Conservation (phyloP, 2,797 vertebrate species). For the Trachurus trachurus region DNA sequence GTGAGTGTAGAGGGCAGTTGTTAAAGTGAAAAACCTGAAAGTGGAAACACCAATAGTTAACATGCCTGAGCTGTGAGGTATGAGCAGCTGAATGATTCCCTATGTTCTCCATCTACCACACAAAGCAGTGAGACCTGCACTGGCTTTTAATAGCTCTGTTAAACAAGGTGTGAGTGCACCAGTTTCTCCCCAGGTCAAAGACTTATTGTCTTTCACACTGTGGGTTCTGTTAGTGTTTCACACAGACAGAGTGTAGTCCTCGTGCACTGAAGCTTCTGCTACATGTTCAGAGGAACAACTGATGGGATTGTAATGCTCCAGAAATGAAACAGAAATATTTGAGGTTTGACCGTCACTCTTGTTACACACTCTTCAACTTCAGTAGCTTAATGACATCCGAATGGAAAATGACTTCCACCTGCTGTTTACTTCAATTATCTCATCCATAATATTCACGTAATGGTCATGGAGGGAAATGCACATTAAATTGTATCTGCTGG, state of each 20-base stretch:
- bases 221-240: neutral
- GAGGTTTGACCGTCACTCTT: neutral
- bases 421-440: neutral
- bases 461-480: too few species aligned
- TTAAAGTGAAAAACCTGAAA: constrained; percentile 33
- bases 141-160: constrained; percentile 16
- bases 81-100: constrained; percentile 40
- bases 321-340: neutral
- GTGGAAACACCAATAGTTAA: constrained; percentile 49
- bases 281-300: neutral
- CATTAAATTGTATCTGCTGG: neutral
- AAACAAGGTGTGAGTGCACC: constrained; percentile 21
- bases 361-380: neutral
- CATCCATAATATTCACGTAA: neutral
- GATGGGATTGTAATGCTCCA: neutral
- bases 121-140: neutral
- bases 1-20: neutral
- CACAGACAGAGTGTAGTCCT: neutral
- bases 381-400: neutral
- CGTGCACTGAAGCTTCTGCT: neutral
- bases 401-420: neutral
- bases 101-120: constrained; percentile 28
- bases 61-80: constrained; percentile 45
- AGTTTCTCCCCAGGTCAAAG: constrained; percentile 2
- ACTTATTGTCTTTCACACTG: constrained; percentile 14